Base-by-base conservation (phyloP, 2,797 vertebrate genomes). In the Lophius americanus region DNA sequence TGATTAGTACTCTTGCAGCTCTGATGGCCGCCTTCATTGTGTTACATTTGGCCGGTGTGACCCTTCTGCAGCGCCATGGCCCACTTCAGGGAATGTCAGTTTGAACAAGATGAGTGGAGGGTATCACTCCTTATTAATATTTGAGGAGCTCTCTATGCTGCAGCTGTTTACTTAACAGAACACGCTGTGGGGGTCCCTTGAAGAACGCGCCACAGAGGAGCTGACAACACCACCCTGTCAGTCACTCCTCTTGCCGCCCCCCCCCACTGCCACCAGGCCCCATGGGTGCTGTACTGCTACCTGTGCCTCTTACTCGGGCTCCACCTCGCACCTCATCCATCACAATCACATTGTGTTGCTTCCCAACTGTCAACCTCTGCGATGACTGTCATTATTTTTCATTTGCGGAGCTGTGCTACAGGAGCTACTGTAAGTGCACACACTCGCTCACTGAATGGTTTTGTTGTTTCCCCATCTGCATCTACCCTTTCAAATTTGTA, bases 91-190 rank as follows among this genome's bases (percentile, higher is more conserved):
- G 72, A 56, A 50, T 7, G 79, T 75, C 72, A 64, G 66, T 63
- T 71, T 70, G 82, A 85, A 77, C 70, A 51, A 65, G 70, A 63
- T 33, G 46, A 66, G 70, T 48, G 63, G 70, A 74, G 79, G 82
- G 79, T 85, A 86, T 87, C 62, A 56, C 75, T 75, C 36, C 57
- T 63, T 70, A 90, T 94, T 88, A 91, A 93, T 93, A 93, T 93
- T 93, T 92, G 75, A 92, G 83, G 52, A 88, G 83, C 77, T 89
- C 76, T 89, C 64, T 59, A 79, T 23, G 78, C 78, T 86, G 91
- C 84, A 81, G 88, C 87, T 91, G 90, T 93, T 92, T 92, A 88
- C 89, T 91, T 89, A 92, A 88, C 90, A 87, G 87, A 91, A 90
- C 85, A 85, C 68, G 78, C 91, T 88, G 59, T 13, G 49, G 83